These are phyloP conservation scores for Lasioglossum figueresi DNA, from an alignment of 2,888 invertebrate species.

Conservation along the genomic window DNA sequence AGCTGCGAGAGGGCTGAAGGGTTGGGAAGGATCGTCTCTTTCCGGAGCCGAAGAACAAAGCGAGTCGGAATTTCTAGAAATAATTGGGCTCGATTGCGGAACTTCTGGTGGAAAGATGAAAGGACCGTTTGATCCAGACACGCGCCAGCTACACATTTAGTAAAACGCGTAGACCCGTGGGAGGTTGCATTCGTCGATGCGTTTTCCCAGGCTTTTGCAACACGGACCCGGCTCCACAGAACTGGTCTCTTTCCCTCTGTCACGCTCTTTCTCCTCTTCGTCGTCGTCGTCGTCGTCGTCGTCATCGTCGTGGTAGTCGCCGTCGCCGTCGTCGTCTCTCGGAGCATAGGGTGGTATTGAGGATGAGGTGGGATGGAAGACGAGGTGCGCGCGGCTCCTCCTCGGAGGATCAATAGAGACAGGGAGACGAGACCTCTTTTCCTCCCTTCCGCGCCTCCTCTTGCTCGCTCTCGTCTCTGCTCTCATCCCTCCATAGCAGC, in stretches of 20 bases:
- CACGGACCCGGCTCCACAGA: conserved; percentile 49
- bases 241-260: conserved; percentile 61
- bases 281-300: conserved; percentile 40
- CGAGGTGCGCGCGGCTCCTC: conserved; percentile 83
- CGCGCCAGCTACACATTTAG: conserved; percentile 43
- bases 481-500: conserved; percentile 64
- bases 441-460: conserved; percentile 67
- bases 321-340: conserved; percentile 58
- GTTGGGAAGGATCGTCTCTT: not conserved
- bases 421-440: conserved; percentile 83
- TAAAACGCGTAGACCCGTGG: conserved; percentile 27
- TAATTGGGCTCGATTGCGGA: conserved; percentile 45
- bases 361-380: conserved; percentile 80
- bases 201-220: conserved; percentile 57
- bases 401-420: conserved; percentile 84
- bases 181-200: conserved; percentile 56
- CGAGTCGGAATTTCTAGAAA: conserved; percentile 29
- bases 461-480: conserved; percentile 59
- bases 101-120: conserved; percentile 47
- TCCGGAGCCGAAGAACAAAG: conserved; percentile 7
- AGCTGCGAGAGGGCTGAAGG: not conserved
- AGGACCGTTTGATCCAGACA: conserved; percentile 48
- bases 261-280: conserved; percentile 37
- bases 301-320: conserved; percentile 45
- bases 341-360: conserved; percentile 72